Conservation (phyloP, 2,113 vertebrate species). For the Vireo altiloquus region DNA sequence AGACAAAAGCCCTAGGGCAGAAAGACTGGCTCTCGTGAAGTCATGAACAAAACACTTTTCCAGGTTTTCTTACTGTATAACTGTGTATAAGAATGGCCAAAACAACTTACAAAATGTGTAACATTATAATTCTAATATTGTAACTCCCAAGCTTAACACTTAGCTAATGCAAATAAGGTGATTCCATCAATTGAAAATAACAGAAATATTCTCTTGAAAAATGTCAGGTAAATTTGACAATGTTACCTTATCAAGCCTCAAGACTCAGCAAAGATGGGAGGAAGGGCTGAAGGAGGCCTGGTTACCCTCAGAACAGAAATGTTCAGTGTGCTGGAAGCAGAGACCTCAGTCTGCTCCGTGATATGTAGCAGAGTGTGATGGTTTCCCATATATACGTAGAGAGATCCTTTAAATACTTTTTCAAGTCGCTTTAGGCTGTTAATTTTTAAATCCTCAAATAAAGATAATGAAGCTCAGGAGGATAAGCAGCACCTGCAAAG, state of each 20-base stretch:
- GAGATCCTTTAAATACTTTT: not conserved
- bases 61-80: not conserved
- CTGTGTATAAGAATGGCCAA: accelerated
- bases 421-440: not conserved
- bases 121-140: not conserved
- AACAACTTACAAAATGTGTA: not conserved
- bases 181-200: not conserved
- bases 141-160: not conserved
- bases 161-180: not conserved
- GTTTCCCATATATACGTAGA: not conserved
- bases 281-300: not conserved
- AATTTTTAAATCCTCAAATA: not conserved
- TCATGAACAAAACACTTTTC: not conserved
- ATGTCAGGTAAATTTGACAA: not conserved
- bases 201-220: not conserved
- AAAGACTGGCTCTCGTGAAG: accelerated
- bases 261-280: not conserved
- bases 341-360: not conserved
- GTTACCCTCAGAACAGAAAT: not conserved
- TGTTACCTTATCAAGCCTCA: not conserved
- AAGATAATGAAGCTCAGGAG: not conserved
- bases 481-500: not conserved
- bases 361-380: not conserved
- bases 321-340: not conserved
- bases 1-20: not conserved